Percentiles rank a stretch among this genome's conserved stretches.
These are phyloP conservation scores for Centropristis striata DNA, from an alignment of 2,113 vertebrate species.

Conservation along the genomic window DNA sequence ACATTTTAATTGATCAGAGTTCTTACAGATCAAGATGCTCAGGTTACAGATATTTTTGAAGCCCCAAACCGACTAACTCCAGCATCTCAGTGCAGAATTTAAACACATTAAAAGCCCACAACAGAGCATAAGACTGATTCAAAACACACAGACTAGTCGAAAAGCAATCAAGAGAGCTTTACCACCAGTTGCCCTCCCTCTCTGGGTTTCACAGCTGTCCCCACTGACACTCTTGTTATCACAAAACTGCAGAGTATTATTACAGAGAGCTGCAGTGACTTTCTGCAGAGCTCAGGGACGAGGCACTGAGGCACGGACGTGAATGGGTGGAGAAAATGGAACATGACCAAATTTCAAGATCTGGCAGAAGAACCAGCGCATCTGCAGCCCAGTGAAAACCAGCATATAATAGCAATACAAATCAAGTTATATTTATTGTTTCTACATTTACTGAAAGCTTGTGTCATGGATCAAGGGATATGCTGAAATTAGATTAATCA, in stretches of 20 bases:
- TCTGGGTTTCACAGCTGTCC: conserved; percentile 47
- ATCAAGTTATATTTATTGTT: neutral
- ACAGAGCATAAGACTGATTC: neutral
- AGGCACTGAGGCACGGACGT: conserved; percentile 46
- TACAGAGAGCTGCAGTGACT: conserved; percentile 72
- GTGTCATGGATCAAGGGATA: neutral
- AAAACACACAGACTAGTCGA: conserved; percentile 18
- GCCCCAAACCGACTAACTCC: neutral
- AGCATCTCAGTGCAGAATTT: neutral
- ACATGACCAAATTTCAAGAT: conserved; percentile 43
- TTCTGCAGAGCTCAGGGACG: conserved; percentile 76
- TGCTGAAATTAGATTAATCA: neutral
- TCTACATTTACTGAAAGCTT: neutral
- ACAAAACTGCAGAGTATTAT: conserved; percentile 67
- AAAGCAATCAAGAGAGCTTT: conserved; percentile 32
- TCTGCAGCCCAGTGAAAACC: conserved; percentile 18
- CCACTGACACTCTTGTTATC: conserved; percentile 29
- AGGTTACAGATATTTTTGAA: neutral
- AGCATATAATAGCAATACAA: neutral
- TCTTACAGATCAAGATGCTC: neutral
- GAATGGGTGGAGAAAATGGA: conserved; percentile 44
- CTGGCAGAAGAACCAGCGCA: conserved; percentile 3
- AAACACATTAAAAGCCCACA: conserved; percentile 1
- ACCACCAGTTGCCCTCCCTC: conserved; percentile 55
- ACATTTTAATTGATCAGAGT: neutral